These are phyloP conservation scores for Hypsopygia costalis DNA, from an alignment of 2,888 invertebrate genomes.

Conservation along the genomic window DNA sequence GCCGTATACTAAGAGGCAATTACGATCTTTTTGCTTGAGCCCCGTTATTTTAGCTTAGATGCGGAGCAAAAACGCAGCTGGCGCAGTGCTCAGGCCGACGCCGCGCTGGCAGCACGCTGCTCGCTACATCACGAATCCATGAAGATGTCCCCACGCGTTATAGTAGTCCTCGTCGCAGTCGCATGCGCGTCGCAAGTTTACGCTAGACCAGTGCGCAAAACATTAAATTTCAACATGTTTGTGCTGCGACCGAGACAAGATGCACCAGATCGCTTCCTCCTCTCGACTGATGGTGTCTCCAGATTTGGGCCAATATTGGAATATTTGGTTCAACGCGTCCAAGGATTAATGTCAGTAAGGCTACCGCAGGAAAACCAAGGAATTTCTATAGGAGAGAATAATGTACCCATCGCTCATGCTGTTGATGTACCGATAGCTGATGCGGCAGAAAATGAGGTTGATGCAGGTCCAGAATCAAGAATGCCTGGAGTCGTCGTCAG, in stretches of 20 bases:
- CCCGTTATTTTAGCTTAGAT: slow-evolving; percentile 73
- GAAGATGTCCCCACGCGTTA: slow-evolving; percentile 39
- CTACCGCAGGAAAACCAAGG: slow-evolving; percentile 66
- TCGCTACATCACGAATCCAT: slow-evolving; percentile 13
- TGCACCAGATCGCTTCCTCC: slow-evolving; percentile 47
- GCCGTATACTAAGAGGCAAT: slow-evolving; percentile 59
- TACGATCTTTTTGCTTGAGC: slow-evolving; percentile 74
- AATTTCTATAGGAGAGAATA: not conserved
- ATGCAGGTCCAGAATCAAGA: slow-evolving; percentile 62
- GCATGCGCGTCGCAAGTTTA: slow-evolving; percentile 43
- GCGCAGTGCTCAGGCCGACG: slow-evolving; percentile 56
- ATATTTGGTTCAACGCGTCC: slow-evolving; percentile 84
- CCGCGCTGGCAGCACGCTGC: slow-evolving; percentile 53
- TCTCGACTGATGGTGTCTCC: slow-evolving; percentile 63
- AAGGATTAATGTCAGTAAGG: slow-evolving; percentile 85
- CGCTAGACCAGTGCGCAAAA: slow-evolving; percentile 56
- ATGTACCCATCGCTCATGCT: not conserved
- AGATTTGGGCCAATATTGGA: slow-evolving; percentile 86
- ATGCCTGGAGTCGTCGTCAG: slow-evolving; percentile 61
- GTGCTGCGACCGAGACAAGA: slow-evolving; percentile 56
- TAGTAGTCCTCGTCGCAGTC: slow-evolving; percentile 45
- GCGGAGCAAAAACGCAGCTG: slow-evolving; percentile 58
- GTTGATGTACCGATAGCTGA: slow-evolving; percentile 38
- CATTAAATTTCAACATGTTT: slow-evolving; percentile 73
- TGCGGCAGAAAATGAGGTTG: slow-evolving; percentile 69